Conservation (phyloP, 2,797 vertebrate genomes). For the Microctenopoma stevenorrisi region DNA sequence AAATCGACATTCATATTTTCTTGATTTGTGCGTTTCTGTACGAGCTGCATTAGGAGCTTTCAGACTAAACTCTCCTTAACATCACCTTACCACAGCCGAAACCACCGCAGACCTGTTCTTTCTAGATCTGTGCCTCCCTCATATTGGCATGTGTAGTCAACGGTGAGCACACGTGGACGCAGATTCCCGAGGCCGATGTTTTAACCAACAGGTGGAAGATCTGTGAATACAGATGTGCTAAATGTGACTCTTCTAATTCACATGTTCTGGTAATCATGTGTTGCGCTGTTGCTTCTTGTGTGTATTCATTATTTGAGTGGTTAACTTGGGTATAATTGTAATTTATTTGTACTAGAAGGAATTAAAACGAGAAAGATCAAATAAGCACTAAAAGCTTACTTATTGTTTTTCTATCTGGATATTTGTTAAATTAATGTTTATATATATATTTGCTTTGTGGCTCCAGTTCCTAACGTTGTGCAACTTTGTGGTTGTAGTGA, state of each 20-base stretch:
- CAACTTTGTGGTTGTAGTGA: slow-evolving; percentile 56
- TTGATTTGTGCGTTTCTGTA: not conserved
- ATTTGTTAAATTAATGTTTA: not conserved
- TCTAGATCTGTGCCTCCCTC: slow-evolving; percentile 16
- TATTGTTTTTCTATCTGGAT: no score
- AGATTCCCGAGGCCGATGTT: not conserved
- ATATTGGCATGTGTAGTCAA: slow-evolving; percentile 5
- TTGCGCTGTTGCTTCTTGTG: slow-evolving; percentile 23
- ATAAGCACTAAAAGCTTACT: no score
- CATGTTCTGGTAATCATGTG: slow-evolving; percentile 30
- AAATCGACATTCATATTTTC: not conserved
- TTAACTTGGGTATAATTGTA: slow-evolving; percentile 68
- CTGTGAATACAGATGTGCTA: slow-evolving; percentile 34
- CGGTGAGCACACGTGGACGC: not conserved
- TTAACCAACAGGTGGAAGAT: slow-evolving; percentile 5
- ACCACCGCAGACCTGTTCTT: slow-evolving; percentile 25
- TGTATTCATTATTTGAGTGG: slow-evolving; percentile 27
- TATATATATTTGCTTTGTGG: no score
- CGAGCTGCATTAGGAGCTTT: slow-evolving; percentile 46
- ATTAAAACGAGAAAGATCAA: no score
- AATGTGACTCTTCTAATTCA: not conserved
- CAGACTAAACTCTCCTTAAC: slow-evolving; percentile 32
- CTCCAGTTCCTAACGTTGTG: no score
- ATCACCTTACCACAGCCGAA: slow-evolving; percentile 26
- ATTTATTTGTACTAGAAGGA: slow-evolving; percentile 72